Evolutionary conservation across 2,888 invertebrate species (phyloP), one percentile per base, ranked within the genome.

Genomic region (Drosophila anceps): DNA sequence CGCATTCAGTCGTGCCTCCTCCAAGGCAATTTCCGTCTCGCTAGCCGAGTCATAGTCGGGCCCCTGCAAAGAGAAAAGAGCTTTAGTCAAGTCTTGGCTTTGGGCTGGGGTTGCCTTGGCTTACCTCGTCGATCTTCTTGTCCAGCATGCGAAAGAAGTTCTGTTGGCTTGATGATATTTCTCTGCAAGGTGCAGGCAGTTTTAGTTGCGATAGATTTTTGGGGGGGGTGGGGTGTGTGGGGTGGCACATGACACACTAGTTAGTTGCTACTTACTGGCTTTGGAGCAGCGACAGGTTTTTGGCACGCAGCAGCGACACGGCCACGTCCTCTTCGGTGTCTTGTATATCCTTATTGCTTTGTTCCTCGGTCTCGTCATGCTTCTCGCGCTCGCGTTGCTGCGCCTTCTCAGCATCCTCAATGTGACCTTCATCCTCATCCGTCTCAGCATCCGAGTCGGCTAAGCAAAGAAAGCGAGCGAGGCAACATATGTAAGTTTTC

Each of bases 121-220:
- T 81, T 94, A 97, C 97, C 94, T 96, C 96, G 93, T 97, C 97
- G 91, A 98, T 98, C 94, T 97, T 98, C 88, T 97, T 97, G 92
- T 98, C 98, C 86, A 98, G 94, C 97, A 97, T 97, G 93, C 95
- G 96, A 94, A 98, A 98, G 94, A 98, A 98, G 92, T 98, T 97
- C 91, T 97, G 95, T 93, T 98, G 98, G 92, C 98, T 98, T 76
- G 95, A 95, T 72, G 97, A 97, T 92, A 97, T 95, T 94, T 97
- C 97, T 92, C 97, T 97, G 95, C 58, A 95, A 95, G 73, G 70
- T 80, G 76, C 67, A 70, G 76, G 79, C 68, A 83, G 85, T 75
- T 84, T 76, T 71, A 88, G 77, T 85, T 80, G 78, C 61, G 68
- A 69, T 57, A 51, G 62, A 55, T 33, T 70, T 29, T 53, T n/a